These are phyloP conservation scores for Heliconius nattereri DNA, from an alignment of 1,140 invertebrate species.

Conservation along the genomic window DNA sequence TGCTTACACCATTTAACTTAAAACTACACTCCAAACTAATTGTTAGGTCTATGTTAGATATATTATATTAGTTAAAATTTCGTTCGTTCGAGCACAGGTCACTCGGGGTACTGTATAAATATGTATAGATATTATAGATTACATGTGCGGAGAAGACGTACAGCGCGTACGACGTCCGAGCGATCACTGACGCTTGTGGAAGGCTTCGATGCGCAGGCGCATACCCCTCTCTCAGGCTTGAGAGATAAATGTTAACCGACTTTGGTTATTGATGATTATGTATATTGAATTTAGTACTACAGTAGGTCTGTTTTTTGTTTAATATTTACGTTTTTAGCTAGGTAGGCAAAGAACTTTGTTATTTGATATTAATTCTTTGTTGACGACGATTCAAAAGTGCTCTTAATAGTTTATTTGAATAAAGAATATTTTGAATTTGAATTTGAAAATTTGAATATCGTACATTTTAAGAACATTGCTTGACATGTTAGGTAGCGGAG, in stretches of 20 bases:
- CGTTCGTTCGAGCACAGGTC: constrained; percentile 66
- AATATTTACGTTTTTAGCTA: neutral
- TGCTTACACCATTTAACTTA: constrained; percentile 31
- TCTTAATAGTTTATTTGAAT: too few relatives aligned
- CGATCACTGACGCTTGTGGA: constrained; percentile 57
- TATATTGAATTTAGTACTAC: neutral
- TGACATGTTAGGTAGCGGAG: too few relatives aligned
- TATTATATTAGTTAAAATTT: constrained; percentile 35
- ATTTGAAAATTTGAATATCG: too few relatives aligned
- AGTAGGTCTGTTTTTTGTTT: neutral
- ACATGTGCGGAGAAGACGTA: constrained; percentile 50
- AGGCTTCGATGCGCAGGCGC: constrained; percentile 47
- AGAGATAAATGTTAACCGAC: constrained; percentile 13
- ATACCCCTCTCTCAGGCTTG: constrained; percentile 49
- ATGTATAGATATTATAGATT: constrained; percentile 11
- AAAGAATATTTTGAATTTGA: too few relatives aligned
- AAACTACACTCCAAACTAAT: neutral
- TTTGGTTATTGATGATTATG: neutral
- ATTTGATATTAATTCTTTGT: too few relatives aligned
- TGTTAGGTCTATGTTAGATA: neutral
- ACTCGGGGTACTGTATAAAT: constrained; percentile 55
- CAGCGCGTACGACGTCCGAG: constrained; percentile 57
- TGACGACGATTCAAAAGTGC: too few relatives aligned
- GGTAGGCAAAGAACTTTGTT: neutral
- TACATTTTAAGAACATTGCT: too few relatives aligned